A percentile compares a stretch with the other conserved stretches of the same genome.
phyloP scores from a whole-genome alignment of 2,113 vertebrate species.

The Xenopus borealis region DNA sequence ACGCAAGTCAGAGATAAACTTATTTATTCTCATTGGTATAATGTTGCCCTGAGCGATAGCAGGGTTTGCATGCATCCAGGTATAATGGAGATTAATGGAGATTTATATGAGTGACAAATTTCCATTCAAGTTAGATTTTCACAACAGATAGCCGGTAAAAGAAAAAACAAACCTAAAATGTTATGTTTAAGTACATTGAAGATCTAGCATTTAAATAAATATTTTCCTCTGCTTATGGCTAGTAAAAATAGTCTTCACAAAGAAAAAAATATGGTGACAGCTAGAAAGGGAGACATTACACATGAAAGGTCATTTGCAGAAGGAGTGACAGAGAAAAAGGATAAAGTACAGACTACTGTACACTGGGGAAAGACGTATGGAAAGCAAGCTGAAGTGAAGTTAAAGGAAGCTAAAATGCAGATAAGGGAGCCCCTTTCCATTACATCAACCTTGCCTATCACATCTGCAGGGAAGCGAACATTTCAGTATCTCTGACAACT shows the following conservation, averaged over 20 bases:
- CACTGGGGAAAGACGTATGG: slow-evolving; percentile 10
- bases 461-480: slow-evolving; percentile 11
- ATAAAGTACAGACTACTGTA: slow-evolving; percentile 28
- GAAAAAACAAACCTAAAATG: too few species aligned
- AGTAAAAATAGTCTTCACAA: neutral
- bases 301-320: neutral
- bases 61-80: too few species aligned
- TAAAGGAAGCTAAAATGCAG: slow-evolving; percentile 15
- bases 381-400: slow-evolving; percentile 22
- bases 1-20: too few species aligned
- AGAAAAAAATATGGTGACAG: neutral
- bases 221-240: neutral
- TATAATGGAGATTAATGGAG: too few species aligned
- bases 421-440: slow-evolving; percentile 22
- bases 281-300: neutral
- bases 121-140: too few species aligned
- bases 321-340: neutral
- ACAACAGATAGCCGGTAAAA: too few species aligned
- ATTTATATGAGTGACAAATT: too few species aligned
- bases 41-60: too few species aligned
- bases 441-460: slow-evolving; percentile 17
- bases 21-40: too few species aligned
- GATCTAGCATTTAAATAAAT: too few species aligned
- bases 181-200: too few species aligned
- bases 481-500: slow-evolving; percentile 18